These are phyloP conservation scores for Carlito syrichta DNA, from an alignment of 2,113 vertebrate genomes.

Conservation along the genomic window DNA sequence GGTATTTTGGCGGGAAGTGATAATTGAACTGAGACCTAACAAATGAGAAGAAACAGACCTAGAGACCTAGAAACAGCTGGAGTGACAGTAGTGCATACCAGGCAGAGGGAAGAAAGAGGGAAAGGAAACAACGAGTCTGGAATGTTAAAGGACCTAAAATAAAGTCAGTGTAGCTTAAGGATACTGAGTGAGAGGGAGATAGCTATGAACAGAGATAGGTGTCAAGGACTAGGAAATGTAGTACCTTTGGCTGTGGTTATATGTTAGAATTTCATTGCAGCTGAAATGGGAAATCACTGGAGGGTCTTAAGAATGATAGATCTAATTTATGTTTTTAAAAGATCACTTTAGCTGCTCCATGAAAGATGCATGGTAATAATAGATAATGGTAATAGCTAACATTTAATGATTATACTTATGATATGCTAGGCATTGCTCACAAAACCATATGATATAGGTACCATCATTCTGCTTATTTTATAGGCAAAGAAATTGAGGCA, in stretches of 20 bases:
- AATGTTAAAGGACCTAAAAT: not conserved
- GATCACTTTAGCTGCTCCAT: slow-evolving; percentile 26
- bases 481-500: not conserved
- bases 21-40: not conserved
- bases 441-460: not conserved
- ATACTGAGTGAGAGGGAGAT: not conserved
- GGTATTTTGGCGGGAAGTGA: not conserved
- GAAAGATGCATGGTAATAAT: slow-evolving; percentile 56
- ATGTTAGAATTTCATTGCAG: slow-evolving; percentile 8
- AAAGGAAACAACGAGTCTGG: not conserved
- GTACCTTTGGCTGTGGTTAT: not conserved
- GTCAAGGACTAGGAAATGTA: not conserved
- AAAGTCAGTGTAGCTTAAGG: not conserved
- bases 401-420: slow-evolving; percentile 56
- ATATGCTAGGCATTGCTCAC: not conserved
- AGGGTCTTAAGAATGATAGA: slow-evolving; percentile 11
- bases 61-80: not conserved
- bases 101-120: not conserved
- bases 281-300: slow-evolving; percentile 13
- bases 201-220: not conserved
- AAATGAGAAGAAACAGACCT: not conserved
- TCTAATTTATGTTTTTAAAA: slow-evolving; percentile 66
- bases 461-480: not conserved
- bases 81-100: not conserved
- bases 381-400: slow-evolving; percentile 62